These are phyloP conservation scores for human (Homo sapiens) DNA, from an alignment of 2,113 vertebrate species.

Conservation along the genomic window GRCh38 chr2:161666001-161666500, in stretches of 20 bases:
- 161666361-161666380: slow-evolving; percentile 82
- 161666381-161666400: slow-evolving; percentile 80
- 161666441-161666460: slow-evolving; percentile 84
- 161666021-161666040: not conserved
- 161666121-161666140: not conserved
- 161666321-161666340: slow-evolving; percentile 84
- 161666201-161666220: slow-evolving; percentile 69
- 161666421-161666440: slow-evolving; percentile 82
- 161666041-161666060: not conserved
- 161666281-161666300: slow-evolving; percentile 83
- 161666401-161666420: slow-evolving; percentile 87
- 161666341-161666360: slow-evolving; percentile 86
- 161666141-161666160: not conserved
- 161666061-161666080: not conserved
- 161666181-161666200: slow-evolving; percentile 44
- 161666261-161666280: slow-evolving; percentile 65
- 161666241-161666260: slow-evolving; percentile 66
- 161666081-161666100: slow-evolving; percentile 5
- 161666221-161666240: slow-evolving; percentile 70
- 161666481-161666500: slow-evolving; percentile 83
- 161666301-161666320: slow-evolving; percentile 78
- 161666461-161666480: slow-evolving; percentile 86
- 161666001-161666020: slow-evolving; percentile 41
- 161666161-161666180: slow-evolving; percentile 36
- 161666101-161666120: slow-evolving; percentile 12